Percentiles rank a stretch among this genome's conserved stretches.
Conservation (phyloP, 2,113 vertebrate genomes). For the Protobothrops mucrosquamatus region DNA sequence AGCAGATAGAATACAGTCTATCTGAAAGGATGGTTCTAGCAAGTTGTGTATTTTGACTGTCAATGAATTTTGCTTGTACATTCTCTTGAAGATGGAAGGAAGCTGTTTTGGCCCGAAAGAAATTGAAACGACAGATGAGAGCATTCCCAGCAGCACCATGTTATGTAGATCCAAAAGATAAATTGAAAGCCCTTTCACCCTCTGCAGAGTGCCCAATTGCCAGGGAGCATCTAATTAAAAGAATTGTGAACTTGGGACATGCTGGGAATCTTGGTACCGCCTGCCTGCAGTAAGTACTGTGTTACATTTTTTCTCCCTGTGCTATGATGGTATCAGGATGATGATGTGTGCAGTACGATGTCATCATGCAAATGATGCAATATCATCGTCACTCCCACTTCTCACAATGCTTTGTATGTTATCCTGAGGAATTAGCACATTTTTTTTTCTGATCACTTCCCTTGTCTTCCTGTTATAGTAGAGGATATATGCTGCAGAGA, state of each 20-base stretch:
- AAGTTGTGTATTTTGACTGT: neutral
- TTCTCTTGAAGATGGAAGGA: constrained; percentile 83
- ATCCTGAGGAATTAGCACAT: neutral
- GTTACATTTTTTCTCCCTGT: neutral
- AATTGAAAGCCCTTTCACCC: constrained; percentile 80
- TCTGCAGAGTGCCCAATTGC: constrained; percentile 80
- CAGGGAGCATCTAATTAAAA: constrained; percentile 72
- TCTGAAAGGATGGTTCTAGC: neutral
- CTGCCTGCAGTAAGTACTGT: constrained; percentile 78
- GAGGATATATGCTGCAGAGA: neutral
- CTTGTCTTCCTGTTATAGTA: neutral
- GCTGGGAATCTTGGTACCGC: constrained; percentile 83
- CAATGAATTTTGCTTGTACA: accelerated
- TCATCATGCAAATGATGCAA: neutral
- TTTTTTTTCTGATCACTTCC: neutral
- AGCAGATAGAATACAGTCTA: neutral
- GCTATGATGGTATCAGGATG: neutral
- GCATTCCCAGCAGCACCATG: constrained; percentile 94
- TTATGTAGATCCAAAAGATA: constrained; percentile 75
- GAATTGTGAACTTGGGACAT: constrained; percentile 84
- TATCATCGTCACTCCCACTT: neutral
- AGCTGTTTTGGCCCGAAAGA: constrained; percentile 84
- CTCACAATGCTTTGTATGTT: neutral
- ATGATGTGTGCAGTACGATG: neutral
- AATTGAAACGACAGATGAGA: constrained; percentile 90